Conservation (phyloP, 2,797 vertebrate species). For the Apogon talboti region DNA sequence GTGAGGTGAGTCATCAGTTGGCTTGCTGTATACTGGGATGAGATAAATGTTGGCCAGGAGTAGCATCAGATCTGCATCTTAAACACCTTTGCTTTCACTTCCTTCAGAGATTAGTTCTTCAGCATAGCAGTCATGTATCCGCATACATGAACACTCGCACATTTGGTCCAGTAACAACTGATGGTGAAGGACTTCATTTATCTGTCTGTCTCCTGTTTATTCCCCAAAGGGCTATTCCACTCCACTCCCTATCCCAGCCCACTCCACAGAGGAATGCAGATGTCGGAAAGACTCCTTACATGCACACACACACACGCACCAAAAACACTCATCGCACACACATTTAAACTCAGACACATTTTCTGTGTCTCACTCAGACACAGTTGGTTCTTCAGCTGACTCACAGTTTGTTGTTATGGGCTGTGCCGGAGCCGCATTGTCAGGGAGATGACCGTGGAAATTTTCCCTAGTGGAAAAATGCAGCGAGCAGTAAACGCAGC, state of each 20-base stretch:
- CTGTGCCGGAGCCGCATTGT: conserved; percentile 55
- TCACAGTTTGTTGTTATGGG: conserved; percentile 69
- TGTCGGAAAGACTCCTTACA: conserved; percentile 59
- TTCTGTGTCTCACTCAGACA: conserved; percentile 38
- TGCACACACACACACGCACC: conserved; percentile 8
- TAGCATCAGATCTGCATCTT: conserved; percentile 25
- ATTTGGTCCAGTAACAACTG: conserved; percentile 48
- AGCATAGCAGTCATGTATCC: conserved; percentile 28
- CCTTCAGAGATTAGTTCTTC: conserved; percentile 37
- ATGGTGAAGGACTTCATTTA: conserved; percentile 68
- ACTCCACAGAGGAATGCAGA: conserved; percentile 65
- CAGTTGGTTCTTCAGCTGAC: conserved; percentile 66
- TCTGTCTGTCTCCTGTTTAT: conserved; percentile 62
- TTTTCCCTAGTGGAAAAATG: conserved; percentile 71
- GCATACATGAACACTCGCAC: conserved; percentile 20
- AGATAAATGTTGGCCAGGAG: conserved; percentile 13
- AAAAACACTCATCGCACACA: conserved; percentile 5
- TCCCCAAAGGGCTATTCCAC: conserved; percentile 58
- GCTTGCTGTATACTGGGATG: conserved; percentile 7
- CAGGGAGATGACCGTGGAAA: conserved; percentile 71
- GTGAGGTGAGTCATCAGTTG: neutral
- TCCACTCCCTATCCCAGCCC: conserved; percentile 52
- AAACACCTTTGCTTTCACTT: conserved; percentile 19
- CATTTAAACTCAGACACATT: conserved; percentile 8
- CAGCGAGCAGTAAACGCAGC: conserved; percentile 55